A percentile compares a stretch with the other conserved stretches of the same genome.
Conservation (phyloP, 2,888 invertebrate genomes). For the Orthonevra nobilis region DNA sequence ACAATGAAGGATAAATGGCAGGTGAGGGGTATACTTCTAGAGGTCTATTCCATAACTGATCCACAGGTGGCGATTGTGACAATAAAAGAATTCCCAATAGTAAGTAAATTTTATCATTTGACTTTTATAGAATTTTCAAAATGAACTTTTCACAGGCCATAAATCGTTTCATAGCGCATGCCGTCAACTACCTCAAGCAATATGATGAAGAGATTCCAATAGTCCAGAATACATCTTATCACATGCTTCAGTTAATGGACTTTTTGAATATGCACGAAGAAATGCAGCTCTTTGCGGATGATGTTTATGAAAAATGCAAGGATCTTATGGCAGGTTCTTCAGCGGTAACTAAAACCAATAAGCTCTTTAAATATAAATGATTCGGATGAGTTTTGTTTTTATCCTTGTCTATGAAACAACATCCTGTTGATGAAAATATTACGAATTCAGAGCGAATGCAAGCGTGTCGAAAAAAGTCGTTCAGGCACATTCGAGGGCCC, state of each 20-base stretch:
- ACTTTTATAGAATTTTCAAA: not conserved
- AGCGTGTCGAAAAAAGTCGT: too few relatives aligned
- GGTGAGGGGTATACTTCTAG: constrained; percentile 41
- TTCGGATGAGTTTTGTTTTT: too few relatives aligned
- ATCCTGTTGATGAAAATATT: too few relatives aligned
- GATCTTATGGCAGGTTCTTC: not conserved
- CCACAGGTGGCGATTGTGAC: constrained; percentile 18
- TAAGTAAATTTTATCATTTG: constrained; percentile 2
- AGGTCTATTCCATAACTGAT: constrained; percentile 27
- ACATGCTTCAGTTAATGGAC: constrained; percentile 47
- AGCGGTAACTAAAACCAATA: not conserved
- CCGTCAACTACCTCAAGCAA: constrained; percentile 10
- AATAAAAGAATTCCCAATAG: constrained; percentile 51
- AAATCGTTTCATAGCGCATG: constrained; percentile 32
- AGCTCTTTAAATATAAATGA: not conserved
- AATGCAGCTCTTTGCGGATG: constrained; percentile 26
- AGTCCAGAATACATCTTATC: constrained; percentile 18
- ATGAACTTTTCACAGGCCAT: constrained; percentile 35
- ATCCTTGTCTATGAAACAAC: too few relatives aligned
- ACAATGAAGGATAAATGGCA: constrained; percentile 44
- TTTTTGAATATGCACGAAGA: constrained; percentile 45
- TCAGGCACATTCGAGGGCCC: too few relatives aligned
- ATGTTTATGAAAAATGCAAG: constrained; percentile 11
- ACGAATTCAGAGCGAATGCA: too few relatives aligned
- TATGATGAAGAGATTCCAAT: constrained; percentile 8